Base-by-base conservation (phyloP, 2,797 vertebrate genomes). In the Martes flavigula region DNA sequence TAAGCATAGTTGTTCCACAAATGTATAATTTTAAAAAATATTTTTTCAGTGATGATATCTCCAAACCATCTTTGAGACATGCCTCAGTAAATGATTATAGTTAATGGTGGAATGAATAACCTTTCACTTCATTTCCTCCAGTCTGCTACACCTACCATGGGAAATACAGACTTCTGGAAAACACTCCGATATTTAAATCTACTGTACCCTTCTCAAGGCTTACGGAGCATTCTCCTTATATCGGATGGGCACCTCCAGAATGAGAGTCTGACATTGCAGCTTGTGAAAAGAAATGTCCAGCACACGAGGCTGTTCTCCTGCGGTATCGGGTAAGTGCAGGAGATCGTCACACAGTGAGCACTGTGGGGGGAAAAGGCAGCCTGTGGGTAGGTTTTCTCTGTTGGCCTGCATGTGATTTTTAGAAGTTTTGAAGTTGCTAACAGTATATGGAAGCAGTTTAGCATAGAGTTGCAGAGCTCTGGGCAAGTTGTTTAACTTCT, bases 201-300 rank as follows among this genome's bases (percentile, higher is more conserved):
- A 77, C 98, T 99, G 51, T 99, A 98, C 91, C 99, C 99, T 2
- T 98, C 99, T n/a, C 93, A 86, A 5, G 98, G 99, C 30, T 38
- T 98, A 10, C 98, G 99, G 88, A 99, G 99, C 91, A 97, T 99
- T 87, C 97, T 99, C 96, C 98, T 99, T 95, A 98, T 99, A 95
- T 99, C 99, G 0, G 99, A 99, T 46, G 99, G 99, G 7, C 99
- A 99, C 97, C 97, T 99, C 93, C 99, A 99, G 97, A 99, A 99
- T 51, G 96, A 99, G 0, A 97, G 97, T 66, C 91, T 99, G 91
- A 99, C 99, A 2, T 54, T 99, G 96, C 98, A 98, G 98, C 98
- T 99, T 72, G 97, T 99, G 83, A 98, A 98, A 86, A 98, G 99
- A 73, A 98, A 98, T 25, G 88, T 95, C 40, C 90, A 51, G 6